Evolutionary conservation across 1,140 invertebrate genomes (phyloP).

Genomic region (Heliothis subflexa): DNA sequence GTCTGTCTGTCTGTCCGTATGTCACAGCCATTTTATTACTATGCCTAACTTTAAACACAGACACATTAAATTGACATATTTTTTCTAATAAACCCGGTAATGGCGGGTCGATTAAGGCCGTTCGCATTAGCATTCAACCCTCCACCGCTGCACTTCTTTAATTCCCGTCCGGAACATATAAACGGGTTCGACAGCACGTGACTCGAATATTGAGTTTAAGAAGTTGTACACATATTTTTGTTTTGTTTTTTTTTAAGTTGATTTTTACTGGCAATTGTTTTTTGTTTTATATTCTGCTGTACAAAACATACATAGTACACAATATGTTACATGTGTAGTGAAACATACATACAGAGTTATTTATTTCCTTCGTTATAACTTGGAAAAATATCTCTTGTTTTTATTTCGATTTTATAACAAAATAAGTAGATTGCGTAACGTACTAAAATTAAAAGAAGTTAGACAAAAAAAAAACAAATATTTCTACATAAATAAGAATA

Average conservation of each 20-base stretch:
- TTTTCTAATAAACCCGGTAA: constrained; percentile 33
- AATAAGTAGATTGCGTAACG: too few relatives aligned
- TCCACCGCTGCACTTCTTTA: constrained; percentile 53
- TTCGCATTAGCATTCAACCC: constrained; percentile 50
- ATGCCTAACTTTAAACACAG: background rate
- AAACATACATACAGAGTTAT: too few relatives aligned
- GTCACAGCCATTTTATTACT: background rate
- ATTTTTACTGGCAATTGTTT: background rate
- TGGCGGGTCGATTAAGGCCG: constrained; percentile 21
- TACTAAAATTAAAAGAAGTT: too few relatives aligned
- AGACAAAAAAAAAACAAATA: too few relatives aligned
- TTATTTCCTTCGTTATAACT: too few relatives aligned
- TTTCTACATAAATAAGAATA: background rate
- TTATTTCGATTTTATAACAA: too few relatives aligned
- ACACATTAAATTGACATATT: constrained; percentile 15
- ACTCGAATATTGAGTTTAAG: constrained; percentile 26
- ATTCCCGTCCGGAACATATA: constrained; percentile 50
- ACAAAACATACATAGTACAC: too few relatives aligned
- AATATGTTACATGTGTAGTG: too few relatives aligned
- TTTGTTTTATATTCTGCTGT: background rate
- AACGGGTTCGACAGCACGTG: constrained; percentile 54
- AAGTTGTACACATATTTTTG: background rate
- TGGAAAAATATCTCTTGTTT: too few relatives aligned
- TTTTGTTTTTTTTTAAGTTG: background rate
- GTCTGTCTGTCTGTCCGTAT: too few relatives aligned